phyloP scores from a whole-genome alignment of 2,888 invertebrate species.

The Scaptomyza parva region DNA sequence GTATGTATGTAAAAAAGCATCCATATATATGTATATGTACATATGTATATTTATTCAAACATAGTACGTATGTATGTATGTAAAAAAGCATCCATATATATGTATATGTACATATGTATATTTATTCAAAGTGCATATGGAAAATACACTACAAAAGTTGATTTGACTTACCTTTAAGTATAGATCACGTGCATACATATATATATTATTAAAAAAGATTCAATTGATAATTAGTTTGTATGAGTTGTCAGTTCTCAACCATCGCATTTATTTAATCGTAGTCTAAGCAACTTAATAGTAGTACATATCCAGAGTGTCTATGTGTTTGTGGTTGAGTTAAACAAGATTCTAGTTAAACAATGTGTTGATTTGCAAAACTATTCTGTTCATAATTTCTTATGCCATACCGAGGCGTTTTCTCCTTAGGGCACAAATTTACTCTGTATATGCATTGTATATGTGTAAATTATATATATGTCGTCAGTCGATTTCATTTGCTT shows the following conservation, averaged over 20 bases:
- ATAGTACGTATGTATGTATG: too few species aligned
- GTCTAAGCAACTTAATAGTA: conserved; percentile 8
- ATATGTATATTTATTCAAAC: too few species aligned
- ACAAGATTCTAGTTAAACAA: conserved; percentile 2
- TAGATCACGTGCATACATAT: too few species aligned
- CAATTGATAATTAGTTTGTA: background rate
- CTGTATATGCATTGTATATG: background rate
- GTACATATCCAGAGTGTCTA: conserved; percentile 15
- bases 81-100: background rate
- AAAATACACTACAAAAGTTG: background rate
- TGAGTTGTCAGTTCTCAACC: conserved; percentile 2
- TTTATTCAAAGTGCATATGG: too few species aligned
- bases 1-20: background rate
- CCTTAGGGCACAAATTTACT: background rate
- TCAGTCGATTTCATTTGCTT: conserved; percentile 17
- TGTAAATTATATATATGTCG: background rate
- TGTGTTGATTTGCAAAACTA: background rate
- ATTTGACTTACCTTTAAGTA: conserved; percentile 2
- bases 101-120: background rate
- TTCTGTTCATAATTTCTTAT: background rate
- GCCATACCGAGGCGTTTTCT: conserved; percentile 1
- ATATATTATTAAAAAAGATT: too few species aligned
- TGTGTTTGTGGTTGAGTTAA: background rate
- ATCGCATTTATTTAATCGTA: conserved; percentile 30
- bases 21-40: too few species aligned